Base-by-base conservation (phyloP, 92 coral and sea anemone genomes). In the Porites rus region DNA sequence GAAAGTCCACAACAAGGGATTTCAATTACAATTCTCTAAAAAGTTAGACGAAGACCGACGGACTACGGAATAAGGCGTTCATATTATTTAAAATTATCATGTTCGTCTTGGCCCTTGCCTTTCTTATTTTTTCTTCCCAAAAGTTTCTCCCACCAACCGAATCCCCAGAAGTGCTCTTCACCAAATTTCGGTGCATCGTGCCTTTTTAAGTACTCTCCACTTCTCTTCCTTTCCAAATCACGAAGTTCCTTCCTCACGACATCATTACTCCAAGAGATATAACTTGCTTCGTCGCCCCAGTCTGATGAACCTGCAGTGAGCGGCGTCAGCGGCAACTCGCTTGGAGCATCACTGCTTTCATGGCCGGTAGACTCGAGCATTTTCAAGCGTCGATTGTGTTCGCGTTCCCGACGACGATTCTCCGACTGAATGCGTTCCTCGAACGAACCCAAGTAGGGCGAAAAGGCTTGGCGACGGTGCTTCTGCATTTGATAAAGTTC, bases 271-370 rank as follows among this genome's bases (percentile, higher is more conserved):
- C 97, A 94, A 0, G 95, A 51, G 77, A 90, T 72, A 31, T 92
- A 94, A 77, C 97, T 94, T 1, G 97, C 97, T 63, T 94, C 95
- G 69, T 92, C 97, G 1, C 90, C 97, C 97, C 97, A 94, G 91
- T 94, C 97, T 1, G 93, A 72, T n/a, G 97, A 92, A 59, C 92
- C 84, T n/a, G 90, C 38, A 59, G 71, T 90, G 18, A 94, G 84
- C 20, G 97, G 97, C 8, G 95, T 89, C 64, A 90, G 86, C 1
- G 95, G 97, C 20, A 94, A 59, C 51, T 92, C 93, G 10, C 77
- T 80, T 1, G 87, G 87, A 10, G 74, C 94, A 10, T 82, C 86
- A n/a, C 85, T 74, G 38, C 75, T 80, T 38, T 69, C 80, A 28
- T 69, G 84, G 11, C 69, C 93, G 76, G 78, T 28, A 50, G 74